These are phyloP conservation scores for Leucophora obtusa DNA, from an alignment of 2,888 invertebrate genomes.

Conservation along the genomic window DNA sequence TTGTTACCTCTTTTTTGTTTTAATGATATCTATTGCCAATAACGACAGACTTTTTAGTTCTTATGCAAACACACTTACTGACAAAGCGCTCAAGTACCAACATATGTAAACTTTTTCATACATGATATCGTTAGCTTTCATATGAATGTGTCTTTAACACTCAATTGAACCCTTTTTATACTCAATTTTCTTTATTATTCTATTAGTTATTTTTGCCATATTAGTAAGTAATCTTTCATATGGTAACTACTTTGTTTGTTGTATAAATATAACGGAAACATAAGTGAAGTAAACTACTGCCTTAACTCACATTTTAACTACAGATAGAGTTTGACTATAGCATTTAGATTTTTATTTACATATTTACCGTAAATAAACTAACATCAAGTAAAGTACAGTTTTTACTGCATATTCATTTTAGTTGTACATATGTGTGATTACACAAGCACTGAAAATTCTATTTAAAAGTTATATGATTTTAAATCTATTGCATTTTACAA, in stretches of 20 bases:
- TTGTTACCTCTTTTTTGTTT: constrained; percentile 14
- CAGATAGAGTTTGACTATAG: constrained; percentile 70
- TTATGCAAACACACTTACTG: not conserved
- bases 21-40: constrained; percentile 44
- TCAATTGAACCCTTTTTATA: constrained; percentile 66
- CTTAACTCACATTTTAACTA: constrained; percentile 27
- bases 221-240: constrained; percentile 54
- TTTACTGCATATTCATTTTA: not conserved
- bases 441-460: constrained; percentile 36
- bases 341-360: constrained; percentile 57
- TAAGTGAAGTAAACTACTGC: constrained; percentile 1
- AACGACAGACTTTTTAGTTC: constrained; percentile 24
- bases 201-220: constrained; percentile 36
- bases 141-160: constrained; percentile 65
- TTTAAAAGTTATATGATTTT: constrained; percentile 44
- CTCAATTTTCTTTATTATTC: constrained; percentile 40
- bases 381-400: constrained; percentile 47
- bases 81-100: constrained; percentile 6
- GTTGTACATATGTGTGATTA: no score
- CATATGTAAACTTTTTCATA: constrained; percentile 27
- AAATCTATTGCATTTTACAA: constrained; percentile 31
- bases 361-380: constrained; percentile 62
- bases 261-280: not conserved
- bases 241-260: constrained; percentile 3
- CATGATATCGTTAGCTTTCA: constrained; percentile 32